Evolutionary conservation across 1,140 invertebrate genomes (phyloP).

Genomic region (Triops cancriformis): DNA sequence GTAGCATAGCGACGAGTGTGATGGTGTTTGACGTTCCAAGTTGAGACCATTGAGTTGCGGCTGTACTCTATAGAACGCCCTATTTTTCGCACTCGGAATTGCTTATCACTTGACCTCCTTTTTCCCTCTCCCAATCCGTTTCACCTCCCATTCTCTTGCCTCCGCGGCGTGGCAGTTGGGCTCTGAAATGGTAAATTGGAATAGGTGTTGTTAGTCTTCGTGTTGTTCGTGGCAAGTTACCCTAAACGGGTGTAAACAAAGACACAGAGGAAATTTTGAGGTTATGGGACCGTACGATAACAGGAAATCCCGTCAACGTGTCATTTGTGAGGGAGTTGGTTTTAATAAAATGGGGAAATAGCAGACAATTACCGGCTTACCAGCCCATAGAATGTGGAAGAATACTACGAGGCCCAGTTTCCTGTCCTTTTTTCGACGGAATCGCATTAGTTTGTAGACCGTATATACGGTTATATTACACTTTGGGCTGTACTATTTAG

Average conservation of each 20-base stretch:
- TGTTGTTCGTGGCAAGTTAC: not conserved
- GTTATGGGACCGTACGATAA: not conserved
- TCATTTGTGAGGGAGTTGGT: not conserved
- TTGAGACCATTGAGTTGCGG: too few relatives aligned
- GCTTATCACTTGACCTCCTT: conserved; percentile 1
- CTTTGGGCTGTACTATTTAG: too few relatives aligned
- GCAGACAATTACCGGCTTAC: not conserved
- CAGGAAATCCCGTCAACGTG: not conserved
- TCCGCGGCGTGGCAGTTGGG: not conserved
- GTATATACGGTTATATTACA: too few relatives aligned
- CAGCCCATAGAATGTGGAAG: not conserved
- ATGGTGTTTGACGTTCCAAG: too few relatives aligned
- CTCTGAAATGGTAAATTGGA: not conserved
- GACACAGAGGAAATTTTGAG: not conserved
- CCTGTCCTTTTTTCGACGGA: not conserved
- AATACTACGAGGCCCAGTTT: not conserved
- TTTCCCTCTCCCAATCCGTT: not conserved
- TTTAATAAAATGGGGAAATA: not conserved
- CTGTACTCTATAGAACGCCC: not conserved
- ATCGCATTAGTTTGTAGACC: too few relatives aligned
- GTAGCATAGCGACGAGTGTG: too few relatives aligned
- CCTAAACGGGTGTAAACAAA: not conserved
- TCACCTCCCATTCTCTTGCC: not conserved
- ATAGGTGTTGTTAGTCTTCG: not conserved
- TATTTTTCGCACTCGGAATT: not conserved